Conservation (phyloP, 1,140 invertebrate species). For the Pantala flavescens region DNA sequence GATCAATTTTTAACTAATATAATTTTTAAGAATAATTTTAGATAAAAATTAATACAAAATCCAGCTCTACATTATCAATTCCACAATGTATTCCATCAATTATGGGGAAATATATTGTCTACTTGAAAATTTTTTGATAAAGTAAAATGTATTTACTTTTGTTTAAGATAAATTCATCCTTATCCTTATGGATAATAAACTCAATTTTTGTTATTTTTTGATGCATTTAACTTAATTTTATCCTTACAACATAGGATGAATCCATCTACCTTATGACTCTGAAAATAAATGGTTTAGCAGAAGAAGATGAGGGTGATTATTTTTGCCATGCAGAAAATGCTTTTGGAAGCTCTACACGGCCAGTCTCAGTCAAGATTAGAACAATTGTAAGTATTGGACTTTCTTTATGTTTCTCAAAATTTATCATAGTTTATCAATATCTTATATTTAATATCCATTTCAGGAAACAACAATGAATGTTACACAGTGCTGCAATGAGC, state of each 20-base stretch:
- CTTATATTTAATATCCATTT: slow-evolving; percentile 15
- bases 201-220: no score
- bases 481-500: slow-evolving; percentile 60
- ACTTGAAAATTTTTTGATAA: no score
- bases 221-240: no score
- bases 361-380: slow-evolving; percentile 57
- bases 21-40: no score
- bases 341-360: slow-evolving; percentile 55
- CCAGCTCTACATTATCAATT: no score
- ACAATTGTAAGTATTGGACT: slow-evolving; percentile 32
- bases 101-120: no score
- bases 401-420: not conserved
- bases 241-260: slow-evolving; percentile 31
- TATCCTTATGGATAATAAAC: no score
- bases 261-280: slow-evolving; percentile 59
- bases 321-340: slow-evolving; percentile 73
- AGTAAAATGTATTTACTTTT: no score
- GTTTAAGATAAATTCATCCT: no score
- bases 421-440: not conserved
- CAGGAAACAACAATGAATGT: slow-evolving; percentile 51
- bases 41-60: no score
- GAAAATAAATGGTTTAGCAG: slow-evolving; percentile 55
- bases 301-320: slow-evolving; percentile 62
- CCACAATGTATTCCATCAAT: no score
- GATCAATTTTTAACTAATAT: no score